Conservation (phyloP, 2,888 invertebrate genomes). For the Tenthredo distinguenda region DNA sequence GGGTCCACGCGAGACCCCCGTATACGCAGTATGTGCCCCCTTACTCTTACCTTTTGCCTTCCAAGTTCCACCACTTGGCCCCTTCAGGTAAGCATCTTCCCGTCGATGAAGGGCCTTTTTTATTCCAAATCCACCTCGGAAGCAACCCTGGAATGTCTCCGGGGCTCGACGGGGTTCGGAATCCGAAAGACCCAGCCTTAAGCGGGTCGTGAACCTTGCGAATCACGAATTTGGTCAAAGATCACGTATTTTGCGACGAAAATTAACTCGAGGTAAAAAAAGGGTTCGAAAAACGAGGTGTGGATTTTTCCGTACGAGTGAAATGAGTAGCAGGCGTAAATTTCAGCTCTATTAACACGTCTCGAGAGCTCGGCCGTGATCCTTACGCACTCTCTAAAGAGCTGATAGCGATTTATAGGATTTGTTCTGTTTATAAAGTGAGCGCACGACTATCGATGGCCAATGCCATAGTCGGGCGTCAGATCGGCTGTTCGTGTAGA, state of each 20-base stretch:
- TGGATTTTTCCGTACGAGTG: not conserved
- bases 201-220: not conserved
- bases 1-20: conserved; percentile 31
- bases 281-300: no score
- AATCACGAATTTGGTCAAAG: not conserved
- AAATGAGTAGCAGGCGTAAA: not conserved
- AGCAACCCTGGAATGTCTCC: conserved; percentile 14
- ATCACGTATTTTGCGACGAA: no score
- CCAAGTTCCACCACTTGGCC: conserved; percentile 8
- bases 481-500: conserved; percentile 71
- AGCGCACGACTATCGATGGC: conserved; percentile 53
- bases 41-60: conserved; percentile 23
- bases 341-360: conserved; percentile 10
- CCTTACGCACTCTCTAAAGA: conserved; percentile 51
- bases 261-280: no score
- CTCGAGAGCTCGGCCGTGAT: not conserved
- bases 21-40: not conserved
- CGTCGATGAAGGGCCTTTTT: conserved; percentile 5
- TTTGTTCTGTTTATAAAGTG: conserved; percentile 64
- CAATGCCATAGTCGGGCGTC: conserved; percentile 70
- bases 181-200: not conserved
- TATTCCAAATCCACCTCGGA: conserved; percentile 21
- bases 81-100: not conserved
- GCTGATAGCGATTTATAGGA: conserved; percentile 63
- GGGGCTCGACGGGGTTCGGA: not conserved